These are phyloP conservation scores for Heterodera filipjevi DNA, from an alignment of 2,888 invertebrate genomes.

Conservation along the genomic window DNA sequence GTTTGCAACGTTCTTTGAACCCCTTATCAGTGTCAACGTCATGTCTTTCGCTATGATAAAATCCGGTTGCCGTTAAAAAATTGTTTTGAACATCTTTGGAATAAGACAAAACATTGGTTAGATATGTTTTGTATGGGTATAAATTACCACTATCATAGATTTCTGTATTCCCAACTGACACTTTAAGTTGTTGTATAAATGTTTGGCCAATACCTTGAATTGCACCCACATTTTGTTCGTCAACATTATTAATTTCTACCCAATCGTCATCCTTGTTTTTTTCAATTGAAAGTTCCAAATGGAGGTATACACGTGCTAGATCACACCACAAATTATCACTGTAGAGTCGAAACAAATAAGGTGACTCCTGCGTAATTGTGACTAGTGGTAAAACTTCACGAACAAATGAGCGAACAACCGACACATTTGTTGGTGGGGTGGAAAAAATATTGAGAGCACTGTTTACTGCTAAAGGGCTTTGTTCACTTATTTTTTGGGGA, in stretches of 20 bases:
- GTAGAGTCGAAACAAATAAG: constrained; percentile 19
- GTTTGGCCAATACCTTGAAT: constrained; percentile 32
- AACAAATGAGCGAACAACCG: constrained; percentile 6
- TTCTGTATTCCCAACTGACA: constrained; percentile 11
- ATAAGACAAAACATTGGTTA: constrained; percentile 23
- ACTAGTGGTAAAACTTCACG: constrained; percentile 29
- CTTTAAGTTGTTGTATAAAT: constrained; percentile 31
- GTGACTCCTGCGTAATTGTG: constrained; percentile 25
- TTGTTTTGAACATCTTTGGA: constrained; percentile 14
- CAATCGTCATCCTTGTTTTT: background rate
- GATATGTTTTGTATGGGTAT: constrained; percentile 27
- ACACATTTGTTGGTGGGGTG: constrained; percentile 32
- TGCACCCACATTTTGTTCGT: background rate
- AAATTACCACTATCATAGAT: constrained; percentile 25
- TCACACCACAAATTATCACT: constrained; percentile 30
- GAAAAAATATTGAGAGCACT: constrained; percentile 26
- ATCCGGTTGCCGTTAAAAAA: constrained; percentile 27
- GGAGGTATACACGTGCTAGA: constrained; percentile 19
- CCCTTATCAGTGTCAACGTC: constrained; percentile 15
- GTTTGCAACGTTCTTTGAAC: constrained; percentile 3
- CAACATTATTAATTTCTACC: background rate
- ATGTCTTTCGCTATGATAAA: constrained; percentile 29
- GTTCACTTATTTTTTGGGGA: constrained; percentile 10
- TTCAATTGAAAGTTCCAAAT: constrained; percentile 23
- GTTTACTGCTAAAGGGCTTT: constrained; percentile 18